Conservation (phyloP, 2,113 vertebrate genomes). For the Clarias batrachus region DNA sequence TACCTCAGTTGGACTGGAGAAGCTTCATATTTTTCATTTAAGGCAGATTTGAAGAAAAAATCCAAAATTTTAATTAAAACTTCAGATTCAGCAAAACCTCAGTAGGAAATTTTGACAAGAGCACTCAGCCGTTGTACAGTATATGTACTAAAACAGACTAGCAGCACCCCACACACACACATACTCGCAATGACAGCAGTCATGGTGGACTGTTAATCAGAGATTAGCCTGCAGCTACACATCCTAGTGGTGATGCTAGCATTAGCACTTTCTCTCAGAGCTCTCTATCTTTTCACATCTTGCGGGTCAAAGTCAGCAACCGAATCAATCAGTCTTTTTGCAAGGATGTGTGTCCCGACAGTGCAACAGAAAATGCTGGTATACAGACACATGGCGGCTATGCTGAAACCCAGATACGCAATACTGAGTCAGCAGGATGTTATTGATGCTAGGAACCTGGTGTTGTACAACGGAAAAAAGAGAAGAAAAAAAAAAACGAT, state of each 20-base stretch:
- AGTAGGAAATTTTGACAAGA: neutral
- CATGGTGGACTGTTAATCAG: neutral
- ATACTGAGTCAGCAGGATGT: neutral
- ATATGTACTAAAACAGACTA: neutral
- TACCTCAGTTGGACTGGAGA: no score
- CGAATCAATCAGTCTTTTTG: neutral
- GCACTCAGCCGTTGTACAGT: neutral
- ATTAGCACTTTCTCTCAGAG: neutral
- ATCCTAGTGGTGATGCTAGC: neutral
- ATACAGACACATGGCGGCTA: neutral
- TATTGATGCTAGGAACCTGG: neutral
- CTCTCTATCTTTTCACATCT: neutral
- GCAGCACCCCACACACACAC: neutral
- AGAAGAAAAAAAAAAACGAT: neutral
- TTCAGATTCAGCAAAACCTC: neutral
- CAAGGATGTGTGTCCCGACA: neutral
- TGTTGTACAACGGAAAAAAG: neutral
- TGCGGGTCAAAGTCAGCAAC: neutral
- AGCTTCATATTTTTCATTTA: no score
- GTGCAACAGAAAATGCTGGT: neutral
- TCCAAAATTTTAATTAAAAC: no score
- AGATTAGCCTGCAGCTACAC: neutral
- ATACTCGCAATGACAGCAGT: neutral
- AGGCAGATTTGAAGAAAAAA: no score
- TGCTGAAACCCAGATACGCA: neutral